Evolutionary conservation across 2,888 invertebrate species (phyloP).

Genomic region (Philereme transversata): DNA sequence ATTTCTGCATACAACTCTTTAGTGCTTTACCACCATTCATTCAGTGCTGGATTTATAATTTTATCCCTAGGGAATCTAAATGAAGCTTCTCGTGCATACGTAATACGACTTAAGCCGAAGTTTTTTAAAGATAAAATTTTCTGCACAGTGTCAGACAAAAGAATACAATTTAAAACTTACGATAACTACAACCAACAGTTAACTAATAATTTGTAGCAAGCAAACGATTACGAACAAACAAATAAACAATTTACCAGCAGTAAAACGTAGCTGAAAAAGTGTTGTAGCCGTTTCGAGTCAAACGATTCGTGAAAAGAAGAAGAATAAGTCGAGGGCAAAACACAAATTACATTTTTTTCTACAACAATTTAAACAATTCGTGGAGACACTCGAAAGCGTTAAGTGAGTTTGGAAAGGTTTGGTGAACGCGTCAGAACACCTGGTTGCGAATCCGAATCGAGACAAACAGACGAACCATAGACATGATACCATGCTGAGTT

Average conservation of each 20-base stretch:
- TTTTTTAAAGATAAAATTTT: slow-evolving; percentile 48
- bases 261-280: slow-evolving; percentile 45
- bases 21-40: slow-evolving; percentile 48
- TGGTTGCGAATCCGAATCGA: slow-evolving; percentile 60
- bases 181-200: slow-evolving; percentile 29
- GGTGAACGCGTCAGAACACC: slow-evolving; percentile 8
- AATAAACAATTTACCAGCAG: slow-evolving; percentile 43
- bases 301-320: slow-evolving; percentile 55
- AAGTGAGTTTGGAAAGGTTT: slow-evolving; percentile 70
- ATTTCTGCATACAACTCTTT: slow-evolving; percentile 1
- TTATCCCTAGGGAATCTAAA: slow-evolving; percentile 63
- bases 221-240: slow-evolving; percentile 47
- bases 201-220: slow-evolving; percentile 38
- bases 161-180: slow-evolving; percentile 33
- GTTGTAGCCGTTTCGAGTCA: slow-evolving; percentile 49
- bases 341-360: slow-evolving; percentile 61
- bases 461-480: slow-evolving; percentile 76
- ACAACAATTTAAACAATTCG: slow-evolving; percentile 61
- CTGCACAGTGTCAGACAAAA: slow-evolving; percentile 21
- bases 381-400: slow-evolving; percentile 64
- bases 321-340: slow-evolving; percentile 53
- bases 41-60: slow-evolving; percentile 63
- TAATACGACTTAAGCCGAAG: slow-evolving; percentile 53
- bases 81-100: slow-evolving; percentile 55
- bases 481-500: slow-evolving; percentile 78